Percentiles rank a stretch among this genome's conserved stretches.
These are phyloP conservation scores for Scolanthus callimorphus DNA, from an alignment of 92 coral and sea anemone species.

Conservation along the genomic window DNA sequence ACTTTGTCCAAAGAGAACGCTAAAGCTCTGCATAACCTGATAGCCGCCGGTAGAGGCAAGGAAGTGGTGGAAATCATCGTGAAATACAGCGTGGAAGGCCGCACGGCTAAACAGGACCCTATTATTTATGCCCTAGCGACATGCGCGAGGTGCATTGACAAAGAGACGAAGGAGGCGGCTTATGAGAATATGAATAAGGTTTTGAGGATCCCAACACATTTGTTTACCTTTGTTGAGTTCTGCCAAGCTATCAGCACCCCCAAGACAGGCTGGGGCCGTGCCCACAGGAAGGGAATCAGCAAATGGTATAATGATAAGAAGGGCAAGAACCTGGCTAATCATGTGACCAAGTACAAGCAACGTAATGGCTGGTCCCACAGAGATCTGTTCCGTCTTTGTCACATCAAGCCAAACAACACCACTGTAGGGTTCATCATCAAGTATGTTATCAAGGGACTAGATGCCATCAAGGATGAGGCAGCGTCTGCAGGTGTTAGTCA, in stretches of 20 bases:
- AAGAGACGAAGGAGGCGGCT: conserved; percentile 73
- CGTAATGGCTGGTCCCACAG: conserved; percentile 93
- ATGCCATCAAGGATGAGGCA: conserved; percentile 55
- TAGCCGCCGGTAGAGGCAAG: conserved; percentile 65
- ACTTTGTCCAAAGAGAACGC: conserved; percentile 75
- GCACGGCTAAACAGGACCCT: conserved; percentile 87
- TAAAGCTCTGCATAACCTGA: conserved; percentile 50
- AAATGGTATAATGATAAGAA: conserved; percentile 87
- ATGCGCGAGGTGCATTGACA: conserved; percentile 71
- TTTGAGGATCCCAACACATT: conserved; percentile 84
- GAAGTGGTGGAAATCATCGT: conserved; percentile 69
- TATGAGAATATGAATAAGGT: conserved; percentile 63
- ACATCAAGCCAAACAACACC: conserved; percentile 58
- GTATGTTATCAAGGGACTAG: conserved; percentile 75
- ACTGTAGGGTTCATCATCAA: conserved; percentile 51
- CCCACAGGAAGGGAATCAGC: conserved; percentile 92
- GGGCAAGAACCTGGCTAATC: conserved; percentile 57
- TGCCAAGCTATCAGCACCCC: conserved; percentile 73
- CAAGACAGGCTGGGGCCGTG: conserved; percentile 91
- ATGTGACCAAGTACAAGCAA: conserved; percentile 89
- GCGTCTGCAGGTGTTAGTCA: conserved; percentile 54
- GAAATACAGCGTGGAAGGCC: conserved; percentile 78
- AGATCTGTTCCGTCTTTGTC: conserved; percentile 80
- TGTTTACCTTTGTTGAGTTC: conserved; percentile 73
- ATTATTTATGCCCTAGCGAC: conserved; percentile 74